Conservation (phyloP, 2,797 vertebrate species). For the Hozukius guyotensis region DNA sequence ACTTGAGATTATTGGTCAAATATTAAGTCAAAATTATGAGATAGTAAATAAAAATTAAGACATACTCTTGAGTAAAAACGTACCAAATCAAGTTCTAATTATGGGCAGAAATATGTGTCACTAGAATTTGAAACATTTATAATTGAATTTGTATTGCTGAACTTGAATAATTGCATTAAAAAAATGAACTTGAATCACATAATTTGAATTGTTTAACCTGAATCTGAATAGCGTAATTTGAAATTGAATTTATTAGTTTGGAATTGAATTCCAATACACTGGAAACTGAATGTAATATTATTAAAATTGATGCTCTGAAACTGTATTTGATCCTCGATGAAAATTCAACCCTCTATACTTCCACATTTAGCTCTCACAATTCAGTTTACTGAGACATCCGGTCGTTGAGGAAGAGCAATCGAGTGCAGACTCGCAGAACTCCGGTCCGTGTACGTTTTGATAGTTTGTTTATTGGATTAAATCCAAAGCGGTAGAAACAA, state of each 20-base stretch:
- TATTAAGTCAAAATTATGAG: neutral
- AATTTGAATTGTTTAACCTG: neutral
- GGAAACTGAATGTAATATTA: neutral
- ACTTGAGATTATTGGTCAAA: neutral
- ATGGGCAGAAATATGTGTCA: neutral
- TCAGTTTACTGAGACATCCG: too few species aligned
- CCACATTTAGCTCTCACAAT: neutral
- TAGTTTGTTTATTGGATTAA: neutral
- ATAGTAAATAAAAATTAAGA: neutral
- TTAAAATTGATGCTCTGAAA: too few species aligned
- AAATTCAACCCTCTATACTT: neutral
- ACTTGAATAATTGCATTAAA: neutral
- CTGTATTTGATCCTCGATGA: neutral
- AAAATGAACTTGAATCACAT: neutral
- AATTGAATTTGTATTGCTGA: neutral
- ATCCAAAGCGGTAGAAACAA: neutral
- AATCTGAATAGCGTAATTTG: neutral
- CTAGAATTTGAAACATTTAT: neutral
- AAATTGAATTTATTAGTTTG: neutral
- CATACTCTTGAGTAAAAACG: neutral
- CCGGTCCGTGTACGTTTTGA: accelerated
- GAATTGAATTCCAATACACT: neutral
- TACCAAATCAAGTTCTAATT: neutral
- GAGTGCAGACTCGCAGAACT: neutral
- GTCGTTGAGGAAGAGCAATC: too few species aligned